These are phyloP conservation scores for Myxocyprinus asiaticus DNA, from an alignment of 2,113 vertebrate species.

Conservation along the genomic window DNA sequence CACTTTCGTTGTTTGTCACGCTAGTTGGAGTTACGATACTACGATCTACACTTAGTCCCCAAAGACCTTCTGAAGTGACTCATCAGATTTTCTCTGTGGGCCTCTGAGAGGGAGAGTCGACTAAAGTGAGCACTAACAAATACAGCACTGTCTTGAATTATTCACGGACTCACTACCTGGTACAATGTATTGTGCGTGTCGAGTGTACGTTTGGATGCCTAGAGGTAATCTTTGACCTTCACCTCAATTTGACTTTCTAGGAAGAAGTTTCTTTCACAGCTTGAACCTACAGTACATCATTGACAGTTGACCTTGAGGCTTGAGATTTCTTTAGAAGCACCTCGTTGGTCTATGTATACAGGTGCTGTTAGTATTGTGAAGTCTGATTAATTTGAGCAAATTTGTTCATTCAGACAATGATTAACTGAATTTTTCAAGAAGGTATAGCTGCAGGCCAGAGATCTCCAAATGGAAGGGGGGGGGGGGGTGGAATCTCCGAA, in stretches of 20 bases:
- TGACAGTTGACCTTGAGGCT: neutral
- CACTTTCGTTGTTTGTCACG: slow-evolving; percentile 16
- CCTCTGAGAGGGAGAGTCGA: slow-evolving; percentile 21
- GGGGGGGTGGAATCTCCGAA: no score
- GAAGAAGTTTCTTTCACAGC: neutral
- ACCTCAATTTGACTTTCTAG: slow-evolving; percentile 4
- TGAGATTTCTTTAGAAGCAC: neutral
- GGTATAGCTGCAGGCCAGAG: no score
- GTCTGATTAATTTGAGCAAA: no score
- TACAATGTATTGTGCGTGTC: neutral
- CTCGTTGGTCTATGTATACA: neutral
- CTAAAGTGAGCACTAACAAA: slow-evolving; percentile 14
- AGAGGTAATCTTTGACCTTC: slow-evolving; percentile 13
- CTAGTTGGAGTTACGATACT: slow-evolving; percentile 8
- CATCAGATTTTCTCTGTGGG: neutral
- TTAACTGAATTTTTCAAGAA: no score
- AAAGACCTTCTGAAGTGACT: slow-evolving; percentile 5
- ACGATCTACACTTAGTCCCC: neutral
- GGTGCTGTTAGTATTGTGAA: neutral
- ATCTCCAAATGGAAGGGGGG: no score
- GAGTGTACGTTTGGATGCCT: neutral
- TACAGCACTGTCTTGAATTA: slow-evolving; percentile 26
- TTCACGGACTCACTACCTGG: neutral
- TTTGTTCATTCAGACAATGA: no score
- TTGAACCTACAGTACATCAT: neutral